phyloP scores from a whole-genome alignment of 2,797 vertebrate species.

The Periparus ater region DNA sequence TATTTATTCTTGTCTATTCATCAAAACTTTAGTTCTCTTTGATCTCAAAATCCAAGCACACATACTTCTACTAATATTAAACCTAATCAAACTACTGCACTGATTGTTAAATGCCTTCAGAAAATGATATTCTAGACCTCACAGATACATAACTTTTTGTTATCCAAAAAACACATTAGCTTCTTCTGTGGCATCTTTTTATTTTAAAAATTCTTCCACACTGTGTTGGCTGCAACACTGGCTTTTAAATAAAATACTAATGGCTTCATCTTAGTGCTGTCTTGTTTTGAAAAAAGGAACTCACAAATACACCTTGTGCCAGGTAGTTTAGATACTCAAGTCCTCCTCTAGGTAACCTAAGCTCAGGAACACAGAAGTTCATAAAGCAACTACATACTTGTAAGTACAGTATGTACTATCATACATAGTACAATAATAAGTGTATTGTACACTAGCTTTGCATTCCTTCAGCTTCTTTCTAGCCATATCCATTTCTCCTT shows the following conservation, averaged over 20 bases:
- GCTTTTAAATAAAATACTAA: not conserved
- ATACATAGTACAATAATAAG: not conserved
- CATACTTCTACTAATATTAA: not conserved
- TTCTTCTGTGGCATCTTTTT: not conserved
- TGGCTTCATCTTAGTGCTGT: not conserved
- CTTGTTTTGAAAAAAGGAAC: not conserved
- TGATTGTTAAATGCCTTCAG: not conserved
- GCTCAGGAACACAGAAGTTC: not conserved
- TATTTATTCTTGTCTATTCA: not conserved
- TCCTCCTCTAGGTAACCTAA: not conserved
- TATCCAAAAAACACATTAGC: not conserved
- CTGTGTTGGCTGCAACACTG: not conserved
- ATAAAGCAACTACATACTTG: not conserved
- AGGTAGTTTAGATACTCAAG: not conserved
- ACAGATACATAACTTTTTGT: not conserved
- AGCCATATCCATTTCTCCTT: not conserved
- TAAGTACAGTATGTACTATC: not conserved
- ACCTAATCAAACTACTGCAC: not conserved
- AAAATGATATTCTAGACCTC: not conserved
- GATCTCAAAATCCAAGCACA: not conserved
- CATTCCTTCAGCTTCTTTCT: not conserved
- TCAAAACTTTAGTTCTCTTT: not conserved
- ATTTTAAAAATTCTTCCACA: not conserved
- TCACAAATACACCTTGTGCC: not conserved
- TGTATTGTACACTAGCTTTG: not conserved